A percentile compares a stretch with the other conserved stretches of the same genome.
Conservation (phyloP, 2,888 invertebrate species). For the Dorcus parallelipipedus region DNA sequence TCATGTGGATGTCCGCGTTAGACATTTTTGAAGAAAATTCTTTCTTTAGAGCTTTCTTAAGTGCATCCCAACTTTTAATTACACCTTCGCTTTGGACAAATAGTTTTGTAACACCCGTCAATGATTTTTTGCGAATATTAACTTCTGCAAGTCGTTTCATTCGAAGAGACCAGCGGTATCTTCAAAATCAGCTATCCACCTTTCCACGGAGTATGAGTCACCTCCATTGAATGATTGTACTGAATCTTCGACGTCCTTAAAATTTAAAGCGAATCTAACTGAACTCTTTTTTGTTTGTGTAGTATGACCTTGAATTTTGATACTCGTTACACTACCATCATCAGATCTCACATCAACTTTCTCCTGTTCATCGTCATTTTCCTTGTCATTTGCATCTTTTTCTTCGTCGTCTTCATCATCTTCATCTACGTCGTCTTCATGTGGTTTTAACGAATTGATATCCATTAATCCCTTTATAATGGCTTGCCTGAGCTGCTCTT, state of each 20-base stretch:
- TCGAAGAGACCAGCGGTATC: conserved; percentile 12
- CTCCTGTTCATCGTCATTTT: background rate
- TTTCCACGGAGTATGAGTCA: conserved; percentile 11
- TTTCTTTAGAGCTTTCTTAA: conserved; percentile 4
- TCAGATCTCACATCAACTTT: background rate
- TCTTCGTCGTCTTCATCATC: background rate
- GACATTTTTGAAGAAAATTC: conserved; percentile 8
- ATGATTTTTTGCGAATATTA: conserved; percentile 20
- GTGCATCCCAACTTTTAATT: conserved; percentile 11
- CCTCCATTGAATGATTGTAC: background rate
- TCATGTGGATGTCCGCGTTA: background rate
- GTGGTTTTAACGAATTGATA: no score
- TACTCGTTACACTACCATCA: background rate
- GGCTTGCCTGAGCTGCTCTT: no score
- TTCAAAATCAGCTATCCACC: conserved; percentile 21
- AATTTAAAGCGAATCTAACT: background rate
- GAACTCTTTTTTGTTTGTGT: background rate
- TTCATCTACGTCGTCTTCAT: background rate
- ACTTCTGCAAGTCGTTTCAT: conserved; percentile 18
- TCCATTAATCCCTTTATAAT: no score
- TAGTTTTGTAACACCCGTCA: conserved; percentile 17
- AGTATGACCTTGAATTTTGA: background rate
- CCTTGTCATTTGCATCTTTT: background rate
- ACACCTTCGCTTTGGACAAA: conserved; percentile 16
- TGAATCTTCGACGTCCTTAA: no score